Percentiles rank a stretch among this genome's conserved stretches.
phyloP scores from a whole-genome alignment of 2,113 vertebrate genomes.

The Rana temporaria region DNA sequence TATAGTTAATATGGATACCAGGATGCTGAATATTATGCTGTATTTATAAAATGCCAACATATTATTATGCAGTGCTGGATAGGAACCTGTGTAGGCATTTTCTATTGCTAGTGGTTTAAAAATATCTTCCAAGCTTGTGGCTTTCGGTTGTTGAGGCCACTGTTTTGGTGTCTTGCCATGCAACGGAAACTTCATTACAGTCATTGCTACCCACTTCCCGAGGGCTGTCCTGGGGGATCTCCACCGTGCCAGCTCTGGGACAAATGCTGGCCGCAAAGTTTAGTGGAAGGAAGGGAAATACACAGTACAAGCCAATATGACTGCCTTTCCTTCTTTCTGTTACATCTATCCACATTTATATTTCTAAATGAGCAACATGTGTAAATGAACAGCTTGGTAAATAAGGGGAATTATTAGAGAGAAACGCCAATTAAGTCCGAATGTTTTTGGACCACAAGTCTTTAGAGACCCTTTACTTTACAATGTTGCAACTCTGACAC shows the following conservation, averaged over 20 bases:
- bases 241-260: not conserved
- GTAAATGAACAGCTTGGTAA: too few species aligned
- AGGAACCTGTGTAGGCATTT: not conserved
- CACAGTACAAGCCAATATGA: not conserved
- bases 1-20: too few species aligned
- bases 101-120: not conserved
- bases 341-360: not conserved
- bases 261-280: slow-evolving; percentile 19
- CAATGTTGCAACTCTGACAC: too few species aligned
- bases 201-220: slow-evolving; percentile 13
- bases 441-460: too few species aligned
- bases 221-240: not conserved
- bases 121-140: not conserved
- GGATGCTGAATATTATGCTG: too few species aligned
- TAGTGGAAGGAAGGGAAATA: not conserved
- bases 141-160: slow-evolving; percentile 16
- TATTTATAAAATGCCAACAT: too few species aligned
- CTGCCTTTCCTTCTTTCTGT: not conserved
- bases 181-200: not conserved
- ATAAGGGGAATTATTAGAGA: too few species aligned
- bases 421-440: too few species aligned
- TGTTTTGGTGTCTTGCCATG: slow-evolving; percentile 20
- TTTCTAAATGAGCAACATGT: too few species aligned
- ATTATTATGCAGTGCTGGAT: too few species aligned
- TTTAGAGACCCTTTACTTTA: too few species aligned